These are phyloP conservation scores for Sebastes nivosus DNA, from an alignment of 2,797 vertebrate genomes.

Conservation along the genomic window DNA sequence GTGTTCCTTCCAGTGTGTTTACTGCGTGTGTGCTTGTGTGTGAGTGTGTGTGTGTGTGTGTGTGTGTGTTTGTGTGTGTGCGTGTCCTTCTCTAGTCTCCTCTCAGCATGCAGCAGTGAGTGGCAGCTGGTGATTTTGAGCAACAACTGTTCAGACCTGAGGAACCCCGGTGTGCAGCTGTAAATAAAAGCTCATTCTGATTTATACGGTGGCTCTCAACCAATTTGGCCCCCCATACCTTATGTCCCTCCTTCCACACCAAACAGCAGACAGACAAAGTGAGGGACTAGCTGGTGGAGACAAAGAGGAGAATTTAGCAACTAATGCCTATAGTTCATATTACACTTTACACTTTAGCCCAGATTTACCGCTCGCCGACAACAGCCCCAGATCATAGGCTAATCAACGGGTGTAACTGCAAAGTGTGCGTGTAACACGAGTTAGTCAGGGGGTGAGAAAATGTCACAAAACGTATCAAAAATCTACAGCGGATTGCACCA, in stretches of 20 bases:
- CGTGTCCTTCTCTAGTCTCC: slow-evolving; percentile 40
- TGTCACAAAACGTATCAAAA: too few relatives aligned
- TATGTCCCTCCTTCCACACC: slow-evolving; percentile 12
- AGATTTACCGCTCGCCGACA: not conserved
- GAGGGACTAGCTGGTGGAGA: not conserved
- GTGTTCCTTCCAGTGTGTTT: too few relatives aligned
- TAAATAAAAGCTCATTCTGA: slow-evolving; percentile 67
- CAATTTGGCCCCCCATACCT: slow-evolving; percentile 17
- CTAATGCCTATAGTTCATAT: not conserved
- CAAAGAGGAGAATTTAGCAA: not conserved
- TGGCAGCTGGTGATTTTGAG: slow-evolving; percentile 76
- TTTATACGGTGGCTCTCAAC: slow-evolving; percentile 49
- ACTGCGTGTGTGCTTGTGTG: too few relatives aligned
- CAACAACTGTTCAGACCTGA: slow-evolving; percentile 53
- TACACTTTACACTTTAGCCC: not conserved
- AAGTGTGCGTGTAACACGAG: too few relatives aligned
- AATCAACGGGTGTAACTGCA: too few relatives aligned
- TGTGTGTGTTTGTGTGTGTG: not conserved
- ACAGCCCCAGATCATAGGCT: too few relatives aligned
- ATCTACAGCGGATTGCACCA: too few relatives aligned
- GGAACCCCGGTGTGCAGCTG: slow-evolving; percentile 58
- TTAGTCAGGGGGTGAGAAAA: too few relatives aligned
- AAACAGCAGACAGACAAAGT: not conserved
- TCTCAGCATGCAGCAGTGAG: slow-evolving; percentile 59
- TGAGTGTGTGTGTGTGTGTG: not conserved